Conservation (phyloP, 2,888 invertebrate genomes). For the Athalia cordata region DNA sequence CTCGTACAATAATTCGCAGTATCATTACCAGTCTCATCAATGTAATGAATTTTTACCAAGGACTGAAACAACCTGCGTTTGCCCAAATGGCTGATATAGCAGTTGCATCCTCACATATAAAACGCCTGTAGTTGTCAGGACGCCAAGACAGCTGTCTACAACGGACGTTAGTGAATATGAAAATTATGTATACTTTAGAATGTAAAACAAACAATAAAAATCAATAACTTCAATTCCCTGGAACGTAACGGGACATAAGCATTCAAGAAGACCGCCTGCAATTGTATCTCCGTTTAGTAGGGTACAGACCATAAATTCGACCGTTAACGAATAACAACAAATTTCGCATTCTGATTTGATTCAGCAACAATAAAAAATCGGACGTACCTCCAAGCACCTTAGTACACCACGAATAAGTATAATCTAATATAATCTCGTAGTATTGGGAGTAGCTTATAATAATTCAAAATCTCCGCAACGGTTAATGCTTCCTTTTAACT, state of each 20-base stretch:
- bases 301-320: conserved; percentile 1
- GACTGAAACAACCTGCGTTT: no score
- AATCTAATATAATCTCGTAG: no score
- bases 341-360: conserved; percentile 8
- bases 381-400: conserved; percentile 31
- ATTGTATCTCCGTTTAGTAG: conserved; percentile 17
- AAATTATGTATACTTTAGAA: background rate
- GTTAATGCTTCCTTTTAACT: no score
- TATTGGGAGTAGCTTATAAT: no score
- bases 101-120: no score
- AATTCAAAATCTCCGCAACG: no score
- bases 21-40: no score
- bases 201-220: background rate
- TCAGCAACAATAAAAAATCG: conserved; percentile 28
- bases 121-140: no score
- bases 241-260: background rate
- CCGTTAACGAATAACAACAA: conserved; percentile 32
- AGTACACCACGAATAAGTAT: background rate
- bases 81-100: no score
- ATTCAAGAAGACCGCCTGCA: background rate
- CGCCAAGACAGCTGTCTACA: no score
- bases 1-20: no score
- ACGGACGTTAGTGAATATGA: background rate
- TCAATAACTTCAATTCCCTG: conserved; percentile 16
- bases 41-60: no score